Conservation (phyloP, 2,888 invertebrate species). For the Heterodera filipjevi region DNA sequence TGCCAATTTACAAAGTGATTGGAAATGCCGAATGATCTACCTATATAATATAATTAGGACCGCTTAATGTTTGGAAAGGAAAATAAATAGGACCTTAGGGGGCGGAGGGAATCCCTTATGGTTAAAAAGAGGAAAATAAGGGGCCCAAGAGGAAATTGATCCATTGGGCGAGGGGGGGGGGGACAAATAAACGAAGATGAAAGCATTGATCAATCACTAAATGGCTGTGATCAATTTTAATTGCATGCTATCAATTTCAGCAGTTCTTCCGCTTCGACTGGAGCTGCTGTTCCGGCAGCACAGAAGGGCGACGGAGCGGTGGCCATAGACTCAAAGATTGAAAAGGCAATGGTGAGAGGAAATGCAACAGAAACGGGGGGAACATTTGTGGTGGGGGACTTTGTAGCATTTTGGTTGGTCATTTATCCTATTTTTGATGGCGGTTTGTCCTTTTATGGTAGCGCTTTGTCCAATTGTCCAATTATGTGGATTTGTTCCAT, state of each 20-base stretch:
- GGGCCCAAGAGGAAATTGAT: not conserved
- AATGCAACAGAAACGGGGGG: not conserved
- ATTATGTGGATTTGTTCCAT: no score
- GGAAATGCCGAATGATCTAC: no score
- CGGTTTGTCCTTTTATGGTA: no score
- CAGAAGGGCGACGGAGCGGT: slow-evolving; percentile 19
- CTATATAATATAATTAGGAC: no score
- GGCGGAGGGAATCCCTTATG: no score
- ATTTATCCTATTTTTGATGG: no score
- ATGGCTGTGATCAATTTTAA: not conserved
- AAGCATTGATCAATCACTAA: not conserved
- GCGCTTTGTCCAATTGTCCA: no score
- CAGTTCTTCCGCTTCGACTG: slow-evolving; percentile 27
- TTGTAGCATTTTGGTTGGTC: no score
- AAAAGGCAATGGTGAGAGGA: slow-evolving; percentile 47
- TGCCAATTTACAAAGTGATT: not conserved
- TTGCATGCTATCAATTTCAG: not conserved
- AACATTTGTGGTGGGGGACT: no score
- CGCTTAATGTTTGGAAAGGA: not conserved
- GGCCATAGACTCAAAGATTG: slow-evolving; percentile 48
- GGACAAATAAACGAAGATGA: not conserved
- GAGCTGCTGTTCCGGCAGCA: slow-evolving; percentile 18
- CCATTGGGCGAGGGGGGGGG: no score
- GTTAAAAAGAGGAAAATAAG: no score
- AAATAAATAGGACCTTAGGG: no score